These are phyloP conservation scores for Zosterops lateralis DNA, from an alignment of 2,113 vertebrate species.

Conservation along the genomic window DNA sequence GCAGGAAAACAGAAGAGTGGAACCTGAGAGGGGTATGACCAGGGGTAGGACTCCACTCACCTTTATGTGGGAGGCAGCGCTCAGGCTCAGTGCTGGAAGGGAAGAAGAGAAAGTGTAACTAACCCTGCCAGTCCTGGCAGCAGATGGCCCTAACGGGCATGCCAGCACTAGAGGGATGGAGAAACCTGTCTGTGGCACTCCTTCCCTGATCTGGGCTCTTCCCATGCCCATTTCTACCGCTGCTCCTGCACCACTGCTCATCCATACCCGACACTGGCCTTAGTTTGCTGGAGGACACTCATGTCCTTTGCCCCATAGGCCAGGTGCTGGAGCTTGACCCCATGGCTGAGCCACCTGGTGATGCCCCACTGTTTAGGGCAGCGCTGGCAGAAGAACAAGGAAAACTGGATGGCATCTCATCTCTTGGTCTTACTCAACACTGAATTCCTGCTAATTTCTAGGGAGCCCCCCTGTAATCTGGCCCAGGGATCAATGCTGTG, in stretches of 20 bases:
- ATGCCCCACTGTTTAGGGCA: not conserved
- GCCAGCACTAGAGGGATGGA: not conserved
- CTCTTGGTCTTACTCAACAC: not conserved
- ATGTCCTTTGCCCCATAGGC: not conserved
- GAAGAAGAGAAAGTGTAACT: not conserved
- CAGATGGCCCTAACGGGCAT: not conserved
- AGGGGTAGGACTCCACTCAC: conserved; percentile 46
- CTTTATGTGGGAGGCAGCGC: conserved; percentile 25
- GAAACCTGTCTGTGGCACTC: not conserved
- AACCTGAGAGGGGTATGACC: not conserved
- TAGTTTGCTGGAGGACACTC: not conserved
- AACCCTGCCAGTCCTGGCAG: not conserved
- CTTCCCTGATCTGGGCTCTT: not conserved
- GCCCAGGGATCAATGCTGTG: not conserved
- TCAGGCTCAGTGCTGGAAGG: conserved; percentile 59
- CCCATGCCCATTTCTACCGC: not conserved
- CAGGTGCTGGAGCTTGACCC: not conserved
- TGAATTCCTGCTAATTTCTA: not conserved
- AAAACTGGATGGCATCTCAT: not conserved
- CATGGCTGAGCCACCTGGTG: not conserved
- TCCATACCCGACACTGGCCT: accelerated
- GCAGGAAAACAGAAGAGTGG: not conserved
- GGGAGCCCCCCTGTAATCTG: not conserved
- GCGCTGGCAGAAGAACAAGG: not conserved
- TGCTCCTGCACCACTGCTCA: not conserved